Conservation (phyloP, 2,888 invertebrate species). For the Eilema depressum region DNA sequence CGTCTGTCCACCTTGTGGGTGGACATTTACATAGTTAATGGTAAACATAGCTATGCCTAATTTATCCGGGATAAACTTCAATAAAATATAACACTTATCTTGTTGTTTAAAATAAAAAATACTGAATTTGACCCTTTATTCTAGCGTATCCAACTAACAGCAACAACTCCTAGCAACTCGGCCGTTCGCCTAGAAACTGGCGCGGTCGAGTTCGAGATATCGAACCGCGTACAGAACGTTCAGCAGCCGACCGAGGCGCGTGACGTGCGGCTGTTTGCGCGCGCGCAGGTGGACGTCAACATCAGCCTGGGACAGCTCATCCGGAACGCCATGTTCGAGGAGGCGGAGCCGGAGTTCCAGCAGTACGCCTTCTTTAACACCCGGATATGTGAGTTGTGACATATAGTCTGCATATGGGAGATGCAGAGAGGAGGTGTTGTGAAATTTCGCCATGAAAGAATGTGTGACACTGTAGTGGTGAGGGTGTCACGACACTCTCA, state of each 20-base stretch:
- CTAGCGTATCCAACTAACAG: constrained; percentile 97
- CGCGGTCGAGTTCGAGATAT: constrained; percentile 96
- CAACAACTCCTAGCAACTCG: constrained; percentile 98
- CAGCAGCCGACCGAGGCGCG: constrained; percentile 91
- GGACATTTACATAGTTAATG: no score
- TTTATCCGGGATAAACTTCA: no score
- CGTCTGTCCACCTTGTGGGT: no score
- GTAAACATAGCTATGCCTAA: no score
- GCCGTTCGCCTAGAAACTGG: constrained; percentile 99
- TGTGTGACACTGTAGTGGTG: no score
- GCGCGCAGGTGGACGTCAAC: constrained; percentile 94
- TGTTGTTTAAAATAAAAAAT: background rate
- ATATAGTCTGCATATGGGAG: no score
- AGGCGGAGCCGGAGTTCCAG: constrained; percentile 98
- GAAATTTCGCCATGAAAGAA: background rate
- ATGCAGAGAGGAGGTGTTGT: background rate
- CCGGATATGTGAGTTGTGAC: constrained; percentile 89
- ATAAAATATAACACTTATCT: no score
- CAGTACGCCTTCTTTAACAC: constrained; percentile 99
- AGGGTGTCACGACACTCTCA: no score
- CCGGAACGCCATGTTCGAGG: constrained; percentile 97
- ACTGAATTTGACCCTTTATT: background rate
- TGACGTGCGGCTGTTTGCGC: constrained; percentile 91
- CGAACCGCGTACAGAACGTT: constrained; percentile 97
- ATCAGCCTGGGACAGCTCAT: constrained; percentile 97